These are phyloP conservation scores for Ridgeia piscesae DNA, from an alignment of 1,140 invertebrate species.

Conservation along the genomic window DNA sequence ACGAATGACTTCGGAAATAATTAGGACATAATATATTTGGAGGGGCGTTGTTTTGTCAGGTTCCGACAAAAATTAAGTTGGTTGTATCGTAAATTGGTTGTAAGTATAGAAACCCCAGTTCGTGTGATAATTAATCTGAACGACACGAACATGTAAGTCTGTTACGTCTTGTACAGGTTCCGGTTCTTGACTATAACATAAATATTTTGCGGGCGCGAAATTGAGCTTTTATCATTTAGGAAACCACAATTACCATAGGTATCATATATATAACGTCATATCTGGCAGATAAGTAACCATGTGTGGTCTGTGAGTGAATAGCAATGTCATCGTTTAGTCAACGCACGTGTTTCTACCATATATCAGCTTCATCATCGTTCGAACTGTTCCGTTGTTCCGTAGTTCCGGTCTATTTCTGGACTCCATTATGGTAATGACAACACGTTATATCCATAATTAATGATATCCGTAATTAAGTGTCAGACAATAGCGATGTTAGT, in stretches of 20 bases:
- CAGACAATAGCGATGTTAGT: not conserved
- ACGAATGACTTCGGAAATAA: not conserved
- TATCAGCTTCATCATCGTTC: not conserved
- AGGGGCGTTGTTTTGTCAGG: not conserved
- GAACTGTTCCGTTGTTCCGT: not conserved
- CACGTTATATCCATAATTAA: too few species aligned
- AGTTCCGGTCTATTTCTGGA: not conserved
- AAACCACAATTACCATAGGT: not conserved
- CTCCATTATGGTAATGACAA: not conserved
- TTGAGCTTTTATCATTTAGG: not conserved
- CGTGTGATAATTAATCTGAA: too few species aligned
- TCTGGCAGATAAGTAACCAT: not conserved
- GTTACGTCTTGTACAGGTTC: too few species aligned
- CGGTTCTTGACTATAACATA: not conserved
- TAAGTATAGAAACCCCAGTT: too few species aligned
- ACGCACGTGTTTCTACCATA: not conserved
- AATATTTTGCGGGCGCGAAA: not conserved
- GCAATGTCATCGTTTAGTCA: not conserved
- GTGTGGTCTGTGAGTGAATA: not conserved
- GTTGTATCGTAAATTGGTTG: too few species aligned
- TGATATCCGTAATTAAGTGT: not conserved
- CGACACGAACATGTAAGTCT: too few species aligned
- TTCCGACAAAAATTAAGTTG: not conserved
- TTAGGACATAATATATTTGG: not conserved
- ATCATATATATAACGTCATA: not conserved